These are phyloP conservation scores for Drosophila serrata DNA, from an alignment of 1,140 invertebrate species.

Conservation along the genomic window DNA sequence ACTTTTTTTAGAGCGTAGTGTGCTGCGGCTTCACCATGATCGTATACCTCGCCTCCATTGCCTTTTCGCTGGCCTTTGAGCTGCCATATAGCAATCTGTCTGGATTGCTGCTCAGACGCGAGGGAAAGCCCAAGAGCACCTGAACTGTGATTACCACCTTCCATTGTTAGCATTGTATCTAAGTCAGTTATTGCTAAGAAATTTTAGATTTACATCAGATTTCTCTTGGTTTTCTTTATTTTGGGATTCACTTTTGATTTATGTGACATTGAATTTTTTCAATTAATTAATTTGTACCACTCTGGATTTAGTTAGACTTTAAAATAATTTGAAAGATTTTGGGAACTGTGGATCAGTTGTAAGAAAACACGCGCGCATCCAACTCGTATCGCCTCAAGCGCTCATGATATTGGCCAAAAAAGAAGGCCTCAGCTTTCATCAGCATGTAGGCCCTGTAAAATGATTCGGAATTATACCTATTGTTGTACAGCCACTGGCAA, in stretches of 20 bases:
- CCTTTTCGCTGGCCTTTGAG: slow-evolving; percentile 81
- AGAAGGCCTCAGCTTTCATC: neutral
- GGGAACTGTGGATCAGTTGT: too few species aligned
- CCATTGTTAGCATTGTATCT: slow-evolving; percentile 33
- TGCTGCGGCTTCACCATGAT: slow-evolving; percentile 73
- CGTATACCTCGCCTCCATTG: slow-evolving; percentile 72
- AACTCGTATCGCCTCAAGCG: neutral
- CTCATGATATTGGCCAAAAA: neutral
- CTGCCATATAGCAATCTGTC: slow-evolving; percentile 83
- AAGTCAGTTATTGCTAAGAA: slow-evolving; percentile 48
- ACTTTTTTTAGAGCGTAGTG: slow-evolving; percentile 61
- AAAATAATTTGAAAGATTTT: neutral
- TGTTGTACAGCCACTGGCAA: neutral
- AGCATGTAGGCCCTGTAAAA: neutral
- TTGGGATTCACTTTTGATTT: neutral
- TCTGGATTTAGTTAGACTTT: too few species aligned
- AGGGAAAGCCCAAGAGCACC: slow-evolving; percentile 55
- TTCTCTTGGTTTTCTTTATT: neutral
- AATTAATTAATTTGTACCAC: neutral
- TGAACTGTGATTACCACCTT: slow-evolving; percentile 66
- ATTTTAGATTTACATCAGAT: slow-evolving; percentile 17
- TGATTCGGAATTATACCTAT: neutral
- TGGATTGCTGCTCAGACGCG: slow-evolving; percentile 49
- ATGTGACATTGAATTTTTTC: neutral
- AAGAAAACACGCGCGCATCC: neutral